A percentile compares a stretch with the other conserved stretches of the same genome.
These are phyloP conservation scores for Pogonus chalceus DNA, from an alignment of 1,140 invertebrate genomes.

Conservation along the genomic window DNA sequence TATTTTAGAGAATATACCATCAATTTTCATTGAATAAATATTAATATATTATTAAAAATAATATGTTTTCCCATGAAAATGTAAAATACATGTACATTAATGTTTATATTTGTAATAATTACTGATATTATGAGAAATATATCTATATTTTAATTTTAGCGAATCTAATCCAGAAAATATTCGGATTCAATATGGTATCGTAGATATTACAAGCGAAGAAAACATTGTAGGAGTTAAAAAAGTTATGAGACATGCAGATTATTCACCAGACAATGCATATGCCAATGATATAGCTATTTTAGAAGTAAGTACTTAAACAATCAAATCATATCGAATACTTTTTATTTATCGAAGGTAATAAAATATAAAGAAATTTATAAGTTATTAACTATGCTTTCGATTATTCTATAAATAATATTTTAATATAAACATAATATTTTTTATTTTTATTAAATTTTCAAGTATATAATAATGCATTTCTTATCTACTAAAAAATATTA, in stretches of 20 bases:
- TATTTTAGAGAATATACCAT: no score
- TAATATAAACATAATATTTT: no score
- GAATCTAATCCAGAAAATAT: background rate
- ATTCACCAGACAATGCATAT: conserved; percentile 9
- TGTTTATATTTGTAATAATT: no score
- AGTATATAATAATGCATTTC: no score
- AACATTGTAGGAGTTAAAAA: conserved; percentile 20
- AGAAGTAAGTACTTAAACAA: conserved; percentile 22
- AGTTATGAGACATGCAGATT: conserved; percentile 28
- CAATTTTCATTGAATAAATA: no score
- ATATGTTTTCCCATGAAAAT: background rate
- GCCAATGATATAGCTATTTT: conserved; percentile 21
- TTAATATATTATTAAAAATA: no score
- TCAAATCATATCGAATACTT: background rate
- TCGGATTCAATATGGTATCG: conserved; percentile 16
- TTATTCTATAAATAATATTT: no score
- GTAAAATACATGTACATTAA: background rate
- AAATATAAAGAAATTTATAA: no score
- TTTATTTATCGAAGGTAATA: background rate
- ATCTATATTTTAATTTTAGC: background rate
- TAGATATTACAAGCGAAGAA: conserved; percentile 11
- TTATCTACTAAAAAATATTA: no score
- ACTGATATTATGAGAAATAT: no score
- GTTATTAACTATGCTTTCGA: no score
- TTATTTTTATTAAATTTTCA: no score